These are phyloP conservation scores for Drosophila sp. DNA, from an alignment of 1,140 invertebrate species.

Conservation along the genomic window DNA sequence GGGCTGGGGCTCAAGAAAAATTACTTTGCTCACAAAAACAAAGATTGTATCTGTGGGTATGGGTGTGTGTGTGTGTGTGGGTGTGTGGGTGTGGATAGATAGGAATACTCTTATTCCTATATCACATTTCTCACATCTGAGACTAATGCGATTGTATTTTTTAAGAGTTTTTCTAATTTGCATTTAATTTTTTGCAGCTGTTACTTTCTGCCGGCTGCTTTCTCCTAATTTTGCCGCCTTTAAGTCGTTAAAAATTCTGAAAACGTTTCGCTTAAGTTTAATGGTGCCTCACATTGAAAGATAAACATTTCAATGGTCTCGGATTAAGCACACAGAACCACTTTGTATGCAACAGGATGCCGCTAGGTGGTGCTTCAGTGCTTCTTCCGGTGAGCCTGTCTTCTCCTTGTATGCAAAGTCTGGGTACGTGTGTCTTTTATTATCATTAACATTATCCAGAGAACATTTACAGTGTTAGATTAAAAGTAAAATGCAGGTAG, in stretches of 20 bases:
- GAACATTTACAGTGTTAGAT: neutral
- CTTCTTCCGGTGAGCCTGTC: neutral
- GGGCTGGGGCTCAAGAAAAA: constrained; percentile 66
- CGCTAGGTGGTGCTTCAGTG: constrained; percentile 26
- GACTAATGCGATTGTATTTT: constrained; percentile 83
- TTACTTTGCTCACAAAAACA: constrained; percentile 64
- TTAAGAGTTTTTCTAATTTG: constrained; percentile 80
- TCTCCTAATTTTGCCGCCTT: constrained; percentile 55
- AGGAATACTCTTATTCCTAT: constrained; percentile 63
- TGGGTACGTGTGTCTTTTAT: constrained; percentile 3
- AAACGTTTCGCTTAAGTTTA: constrained; percentile 74
- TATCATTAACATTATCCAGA: constrained; percentile 2
- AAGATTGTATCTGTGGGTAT: constrained; percentile 41
- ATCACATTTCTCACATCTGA: constrained; percentile 84
- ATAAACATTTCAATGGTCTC: constrained; percentile 63
- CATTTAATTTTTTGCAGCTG: constrained; percentile 83
- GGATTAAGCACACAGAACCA: constrained; percentile 46
- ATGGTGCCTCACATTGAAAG: constrained; percentile 73
- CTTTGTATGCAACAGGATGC: constrained; percentile 73
- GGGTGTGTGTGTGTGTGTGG: constrained; percentile 18
- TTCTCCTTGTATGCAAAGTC: neutral
- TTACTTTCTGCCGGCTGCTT: constrained; percentile 45
- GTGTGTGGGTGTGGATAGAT: constrained; percentile 31
- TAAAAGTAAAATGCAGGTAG: neutral
- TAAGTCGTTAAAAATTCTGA: constrained; percentile 76